These are phyloP conservation scores for Chionodraco myersi DNA, from an alignment of 2,113 vertebrate species.

Conservation along the genomic window DNA sequence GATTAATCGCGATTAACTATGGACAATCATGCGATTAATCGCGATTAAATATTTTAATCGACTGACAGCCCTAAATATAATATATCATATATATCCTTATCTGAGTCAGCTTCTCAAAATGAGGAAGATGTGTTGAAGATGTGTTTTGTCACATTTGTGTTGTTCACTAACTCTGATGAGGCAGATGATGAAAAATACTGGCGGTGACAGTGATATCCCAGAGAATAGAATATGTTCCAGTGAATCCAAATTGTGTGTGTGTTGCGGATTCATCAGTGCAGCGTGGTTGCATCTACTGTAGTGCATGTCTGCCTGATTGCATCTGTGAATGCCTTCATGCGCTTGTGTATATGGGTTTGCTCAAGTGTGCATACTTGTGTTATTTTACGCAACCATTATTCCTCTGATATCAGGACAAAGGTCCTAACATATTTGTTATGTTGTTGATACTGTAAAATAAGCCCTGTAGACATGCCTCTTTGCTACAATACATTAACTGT, in stretches of 20 bases:
- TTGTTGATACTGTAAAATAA: not conserved
- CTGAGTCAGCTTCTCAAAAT: too few relatives aligned
- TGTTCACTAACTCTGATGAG: not conserved
- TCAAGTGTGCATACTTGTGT: constrained; percentile 7
- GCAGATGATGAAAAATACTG: not conserved
- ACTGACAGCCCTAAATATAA: too few relatives aligned
- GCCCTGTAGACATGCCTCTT: not conserved
- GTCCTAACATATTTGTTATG: not conserved
- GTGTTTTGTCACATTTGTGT: too few relatives aligned
- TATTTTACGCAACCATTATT: not conserved
- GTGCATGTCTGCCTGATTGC: constrained; percentile 37
- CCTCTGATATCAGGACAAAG: constrained; percentile 11
- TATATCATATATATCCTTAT: too few relatives aligned
- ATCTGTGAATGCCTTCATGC: constrained; percentile 20
- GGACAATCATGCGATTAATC: too few relatives aligned
- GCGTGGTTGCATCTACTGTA: constrained; percentile 42
- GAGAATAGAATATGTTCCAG: not conserved
- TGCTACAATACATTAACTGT: not conserved
- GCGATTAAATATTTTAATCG: too few relatives aligned
- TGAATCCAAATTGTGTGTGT: not conserved
- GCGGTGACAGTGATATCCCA: not conserved
- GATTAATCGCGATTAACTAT: too few relatives aligned
- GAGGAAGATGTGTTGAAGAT: too few relatives aligned
- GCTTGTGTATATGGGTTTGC: constrained; percentile 16
- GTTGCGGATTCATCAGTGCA: constrained; percentile 50